phyloP scores from a whole-genome alignment of 2,888 invertebrate genomes.

The Gymnosoma rotundatum region DNA sequence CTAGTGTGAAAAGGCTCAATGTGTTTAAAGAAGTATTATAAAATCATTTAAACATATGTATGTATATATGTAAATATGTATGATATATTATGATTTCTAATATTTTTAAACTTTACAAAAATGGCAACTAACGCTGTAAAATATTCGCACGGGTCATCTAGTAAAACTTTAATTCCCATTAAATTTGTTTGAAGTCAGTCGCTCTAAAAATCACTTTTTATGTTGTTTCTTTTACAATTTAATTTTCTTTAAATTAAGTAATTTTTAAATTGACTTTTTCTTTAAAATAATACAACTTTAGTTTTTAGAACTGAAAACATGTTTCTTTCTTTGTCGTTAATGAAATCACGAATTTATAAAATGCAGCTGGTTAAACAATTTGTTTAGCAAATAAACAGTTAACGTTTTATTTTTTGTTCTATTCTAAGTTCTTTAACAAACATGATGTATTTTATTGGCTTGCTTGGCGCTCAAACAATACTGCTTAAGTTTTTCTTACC shows the following conservation, averaged over 20 bases:
- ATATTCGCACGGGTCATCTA: no score
- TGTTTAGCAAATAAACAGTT: not conserved
- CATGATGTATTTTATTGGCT: not conserved
- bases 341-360: conserved; percentile 42
- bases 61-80: no score
- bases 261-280: not conserved
- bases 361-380: conserved; percentile 61
- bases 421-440: not conserved
- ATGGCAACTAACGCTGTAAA: no score
- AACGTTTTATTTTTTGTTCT: not conserved
- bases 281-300: not conserved
- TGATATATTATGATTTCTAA: no score
- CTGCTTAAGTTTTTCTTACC: not conserved
- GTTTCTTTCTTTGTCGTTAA: not conserved
- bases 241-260: not conserved
- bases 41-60: no score
- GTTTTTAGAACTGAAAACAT: not conserved
- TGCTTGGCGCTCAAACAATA: not conserved
- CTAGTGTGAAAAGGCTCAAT: no score
- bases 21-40: no score
- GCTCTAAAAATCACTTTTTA: not conserved
- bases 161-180: no score
- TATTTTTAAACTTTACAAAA: no score
- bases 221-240: not conserved
- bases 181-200: no score